A percentile compares a stretch with the other conserved stretches of the same genome.
phyloP scores from a whole-genome alignment of 1,140 invertebrate genomes.

The Triops longicaudatus region DNA sequence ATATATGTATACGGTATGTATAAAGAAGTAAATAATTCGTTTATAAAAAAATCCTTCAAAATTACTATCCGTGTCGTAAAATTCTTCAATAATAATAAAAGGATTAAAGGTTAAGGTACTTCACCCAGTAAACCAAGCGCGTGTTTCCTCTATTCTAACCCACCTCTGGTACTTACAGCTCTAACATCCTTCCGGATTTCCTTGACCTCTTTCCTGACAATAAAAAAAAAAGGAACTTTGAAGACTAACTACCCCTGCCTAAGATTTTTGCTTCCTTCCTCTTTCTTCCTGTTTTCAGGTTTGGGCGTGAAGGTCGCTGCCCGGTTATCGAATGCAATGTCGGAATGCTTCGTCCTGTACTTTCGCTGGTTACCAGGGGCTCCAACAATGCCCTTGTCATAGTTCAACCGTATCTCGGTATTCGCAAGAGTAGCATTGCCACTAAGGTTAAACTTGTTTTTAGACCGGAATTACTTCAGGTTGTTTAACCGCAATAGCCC shows the following conservation, averaged over 20 bases:
- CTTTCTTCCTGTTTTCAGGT: not conserved
- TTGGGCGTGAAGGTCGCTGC: not conserved
- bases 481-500: not conserved
- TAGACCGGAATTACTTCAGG: not conserved
- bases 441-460: not conserved
- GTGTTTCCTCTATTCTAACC: not conserved
- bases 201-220: not conserved
- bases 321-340: not conserved
- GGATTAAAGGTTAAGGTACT: too few relatives aligned
- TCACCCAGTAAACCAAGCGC: too few relatives aligned
- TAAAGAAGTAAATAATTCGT: too few relatives aligned
- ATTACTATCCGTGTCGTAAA: too few relatives aligned
- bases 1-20: too few relatives aligned
- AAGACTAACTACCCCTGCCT: not conserved
- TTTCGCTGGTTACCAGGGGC: not conserved
- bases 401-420: not conserved
- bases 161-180: not conserved
- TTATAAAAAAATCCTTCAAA: too few relatives aligned
- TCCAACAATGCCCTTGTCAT: not conserved
- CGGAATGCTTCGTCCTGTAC: not conserved
- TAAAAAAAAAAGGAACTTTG: not conserved
- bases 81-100: too few relatives aligned
- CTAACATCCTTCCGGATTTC: not conserved
- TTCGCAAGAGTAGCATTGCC: not conserved
- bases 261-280: not conserved